A percentile compares a stretch with the other conserved stretches of the same genome.
These are phyloP conservation scores for Gracilinanus agilis DNA, from an alignment of 2,113 vertebrate genomes.

Conservation along the genomic window DNA sequence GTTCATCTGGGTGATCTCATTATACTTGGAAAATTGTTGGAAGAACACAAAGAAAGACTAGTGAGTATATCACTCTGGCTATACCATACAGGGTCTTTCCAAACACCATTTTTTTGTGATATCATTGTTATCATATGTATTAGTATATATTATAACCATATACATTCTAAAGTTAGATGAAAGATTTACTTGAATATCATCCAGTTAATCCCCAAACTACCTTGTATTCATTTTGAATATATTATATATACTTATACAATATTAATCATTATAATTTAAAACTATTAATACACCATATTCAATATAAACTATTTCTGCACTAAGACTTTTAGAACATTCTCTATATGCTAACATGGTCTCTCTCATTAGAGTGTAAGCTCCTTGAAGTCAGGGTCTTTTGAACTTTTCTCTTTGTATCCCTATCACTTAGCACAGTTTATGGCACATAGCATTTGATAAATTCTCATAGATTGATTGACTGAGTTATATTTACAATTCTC, in stretches of 20 bases:
- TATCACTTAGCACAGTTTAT: background rate
- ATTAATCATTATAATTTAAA: background rate
- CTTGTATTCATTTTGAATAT: background rate
- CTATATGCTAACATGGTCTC: background rate
- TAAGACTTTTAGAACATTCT: background rate
- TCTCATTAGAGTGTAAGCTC: background rate
- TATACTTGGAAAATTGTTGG: background rate
- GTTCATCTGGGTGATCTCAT: background rate
- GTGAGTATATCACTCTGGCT: background rate
- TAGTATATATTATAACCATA: background rate
- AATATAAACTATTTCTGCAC: background rate
- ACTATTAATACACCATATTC: too few relatives aligned
- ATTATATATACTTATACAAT: background rate
- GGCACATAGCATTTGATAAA: background rate
- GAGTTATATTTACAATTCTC: background rate
- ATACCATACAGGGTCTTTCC: background rate
- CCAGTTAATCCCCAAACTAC: background rate
- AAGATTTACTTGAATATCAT: background rate
- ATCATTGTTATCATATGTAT: background rate
- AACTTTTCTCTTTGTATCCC: background rate
- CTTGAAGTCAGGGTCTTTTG: background rate
- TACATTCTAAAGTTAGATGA: background rate
- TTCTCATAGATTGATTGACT: background rate
- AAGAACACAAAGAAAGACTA: background rate
- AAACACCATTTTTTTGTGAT: background rate